Evolutionary conservation across 2,888 invertebrate genomes (phyloP), one percentile per base, ranked within the genome.

Genomic region (Anticlea derivata): DNA sequence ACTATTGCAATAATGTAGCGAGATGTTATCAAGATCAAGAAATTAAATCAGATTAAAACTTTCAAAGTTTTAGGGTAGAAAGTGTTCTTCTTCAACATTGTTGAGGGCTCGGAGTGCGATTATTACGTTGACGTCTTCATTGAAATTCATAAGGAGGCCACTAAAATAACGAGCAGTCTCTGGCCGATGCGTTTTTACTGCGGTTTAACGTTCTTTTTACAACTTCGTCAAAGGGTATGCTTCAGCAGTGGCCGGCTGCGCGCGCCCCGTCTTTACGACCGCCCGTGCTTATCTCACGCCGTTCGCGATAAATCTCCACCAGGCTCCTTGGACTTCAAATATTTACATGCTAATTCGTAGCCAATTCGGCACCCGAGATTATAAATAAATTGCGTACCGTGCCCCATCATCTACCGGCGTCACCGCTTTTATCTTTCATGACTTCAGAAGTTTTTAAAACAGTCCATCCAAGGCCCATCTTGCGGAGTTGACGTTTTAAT

Each of bases 281-380:
- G 80, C 77, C 79, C 81, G 69, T 81, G 84, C 88, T 90, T 90
- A 90, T 90, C 90, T 82, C 66, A 49, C 66, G 75, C 79, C 80
- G 67, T 80, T 86, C 75, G 74, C 77, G 88, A 89, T 90, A 89
- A 89, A 89, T 90, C 90, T 86, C 80, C 72, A 73, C 82, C 78
- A 79, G 78, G 70, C 80, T 85, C 80, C 84, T 81, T 81, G 86
- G 87, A 88, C 88, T 79, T 90, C 83, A 87, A 90, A 89, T 90
- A 90, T 90, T 90, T 86, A 90, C 86, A 90, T 89, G 87, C 83
- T 90, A 89, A 89, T 90, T 88, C 87, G 80, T 86, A 85, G 86
- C 77, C 85, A 83, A 86, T 88, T 84, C 80, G 75, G 84, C 82
- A 81, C 80, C 83, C 82, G 83, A 88, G 89, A 88, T 89, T 89